Evolutionary conservation across 2,113 vertebrate species (phyloP), one percentile per base, ranked within the genome.

Genomic region (Microtus richardsoni): DNA sequence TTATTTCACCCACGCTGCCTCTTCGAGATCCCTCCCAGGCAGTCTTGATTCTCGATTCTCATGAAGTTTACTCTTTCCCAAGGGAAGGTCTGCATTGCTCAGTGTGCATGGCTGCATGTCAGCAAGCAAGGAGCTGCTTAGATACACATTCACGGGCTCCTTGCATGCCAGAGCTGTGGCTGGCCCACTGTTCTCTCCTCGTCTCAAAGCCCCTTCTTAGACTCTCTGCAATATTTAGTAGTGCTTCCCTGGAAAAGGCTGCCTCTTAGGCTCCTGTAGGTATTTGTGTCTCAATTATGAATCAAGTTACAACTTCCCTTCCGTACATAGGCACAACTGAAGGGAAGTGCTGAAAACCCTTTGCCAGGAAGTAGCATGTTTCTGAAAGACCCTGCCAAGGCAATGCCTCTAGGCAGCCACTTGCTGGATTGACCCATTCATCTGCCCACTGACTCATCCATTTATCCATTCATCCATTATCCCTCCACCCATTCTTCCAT

Each of bases 171-270:
- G 71, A 30, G 68, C 36, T 74, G 7, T 22, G 64, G 73, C 33
- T 41, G 60, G 44, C 17, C 33, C 4, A 36, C 33, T 14, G 28
- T 26, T 64, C 24, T 10, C 36, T 95, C 52, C 36, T 95, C 44
- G 28, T 26, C 68, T 58, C 47, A 22, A 66, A 86, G 5, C 36
- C 17, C 52, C 44, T 54, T 22, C 60, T 90, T 44, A 62, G 70
- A 62, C 77, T 96, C 77, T 96, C 85, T 66, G 75, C 16, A 82
- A 88, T 78, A 88, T 85, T 93, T 89, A 83, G 44, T 39, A 89
- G 52, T 3, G 62, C 62, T 96, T 47, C n/a, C 19, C 24, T 86
- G 54, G n/a, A 49, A 74, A 79, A 79, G 49, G 78, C 79, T 79
- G 58, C 62, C 54, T 52, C 88, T 80, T 19, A 28, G 92, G 84